Evolutionary conservation across 2,797 vertebrate genomes (phyloP), one percentile per base, ranked within the genome.

Genomic region (Lagorchestes hirsutus): DNA sequence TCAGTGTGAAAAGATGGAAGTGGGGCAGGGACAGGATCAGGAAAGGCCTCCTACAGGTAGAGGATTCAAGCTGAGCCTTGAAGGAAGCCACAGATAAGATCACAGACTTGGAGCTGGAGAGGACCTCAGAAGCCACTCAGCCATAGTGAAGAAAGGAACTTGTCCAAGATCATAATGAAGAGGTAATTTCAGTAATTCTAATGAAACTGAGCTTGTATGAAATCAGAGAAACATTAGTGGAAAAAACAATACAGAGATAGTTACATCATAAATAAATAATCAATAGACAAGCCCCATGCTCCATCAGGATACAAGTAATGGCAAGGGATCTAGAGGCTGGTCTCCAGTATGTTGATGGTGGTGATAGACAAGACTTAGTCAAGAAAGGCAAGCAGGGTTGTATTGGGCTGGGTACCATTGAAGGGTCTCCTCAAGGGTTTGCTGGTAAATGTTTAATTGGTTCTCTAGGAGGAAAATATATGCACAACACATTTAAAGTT

Each of bases 131-230:
- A 40, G 62, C 18, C 74, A 82, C 67, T 46, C 74, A 82, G 18
- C 9, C 40, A 22, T 50, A 87, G 74, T 87, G 74, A 46, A 87
- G 40, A 40, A 24, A 50, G 40, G 27, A 0, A 46, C 22, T 24
- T 87, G 40, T 46, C 40, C 22, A 46, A 4, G 24, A 50, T 46
- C 8, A 87, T 9, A 24, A 9, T 4, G 31, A 55, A 58, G 59
- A 91, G 52, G 50, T 28, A 50, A 22, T 22, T 94, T 93, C 31
- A 90, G 67, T 96, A 40, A 46, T 92, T 62, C 22, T 82, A 22
- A 82, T 27, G 40, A 82, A 46, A 46, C 40, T 40, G 74, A 82
- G 46, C 8, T 96, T 58, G 2, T 46, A 74, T 11, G 40, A 50
- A 46, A 46, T 46, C 74, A 46, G 74, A 87, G 74, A 87, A 87